These are phyloP conservation scores for Venustoraphidia nigricollis DNA, from an alignment of 2,888 invertebrate species.

Conservation along the genomic window DNA sequence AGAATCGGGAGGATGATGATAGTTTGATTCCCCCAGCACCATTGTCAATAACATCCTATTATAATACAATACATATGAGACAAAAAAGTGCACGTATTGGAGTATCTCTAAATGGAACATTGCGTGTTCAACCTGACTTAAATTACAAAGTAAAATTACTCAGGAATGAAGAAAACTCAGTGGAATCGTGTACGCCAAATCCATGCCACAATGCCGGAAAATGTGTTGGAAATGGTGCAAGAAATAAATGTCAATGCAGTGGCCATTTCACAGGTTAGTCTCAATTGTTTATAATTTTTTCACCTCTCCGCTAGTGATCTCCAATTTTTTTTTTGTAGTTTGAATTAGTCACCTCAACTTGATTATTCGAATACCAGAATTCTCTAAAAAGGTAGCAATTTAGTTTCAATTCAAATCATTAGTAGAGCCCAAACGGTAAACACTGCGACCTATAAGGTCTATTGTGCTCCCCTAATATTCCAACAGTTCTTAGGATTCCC, in stretches of 20 bases:
- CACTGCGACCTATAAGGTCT: too few species aligned
- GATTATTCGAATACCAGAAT: too few species aligned
- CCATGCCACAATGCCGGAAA: constrained; percentile 57
- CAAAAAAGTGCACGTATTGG: constrained; percentile 31
- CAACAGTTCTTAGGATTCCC: too few species aligned
- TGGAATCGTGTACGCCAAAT: constrained; percentile 57
- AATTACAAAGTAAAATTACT: constrained; percentile 48
- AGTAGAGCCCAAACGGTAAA: too few species aligned
- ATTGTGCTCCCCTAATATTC: too few species aligned
- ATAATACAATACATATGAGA: constrained; percentile 46
- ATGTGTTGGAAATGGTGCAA: constrained; percentile 41
- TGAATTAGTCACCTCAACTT: too few species aligned
- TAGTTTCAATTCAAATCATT: too few species aligned
- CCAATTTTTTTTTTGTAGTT: too few species aligned
- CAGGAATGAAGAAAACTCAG: constrained; percentile 36
- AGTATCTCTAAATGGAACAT: constrained; percentile 41
- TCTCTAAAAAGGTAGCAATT: too few species aligned
- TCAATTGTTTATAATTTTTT: too few species aligned
- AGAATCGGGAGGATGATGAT: constrained; percentile 21
- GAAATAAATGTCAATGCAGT: constrained; percentile 49
- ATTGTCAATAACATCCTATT: constrained; percentile 47
- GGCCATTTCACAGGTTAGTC: constrained; percentile 55
- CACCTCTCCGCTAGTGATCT: too few species aligned
- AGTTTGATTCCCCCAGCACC: constrained; percentile 23
- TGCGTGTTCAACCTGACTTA: constrained; percentile 44